Percentiles rank a stretch among this genome's conserved stretches.
These are phyloP conservation scores for Neodiprion pinetum DNA, from an alignment of 1,140 invertebrate species.

Conservation along the genomic window DNA sequence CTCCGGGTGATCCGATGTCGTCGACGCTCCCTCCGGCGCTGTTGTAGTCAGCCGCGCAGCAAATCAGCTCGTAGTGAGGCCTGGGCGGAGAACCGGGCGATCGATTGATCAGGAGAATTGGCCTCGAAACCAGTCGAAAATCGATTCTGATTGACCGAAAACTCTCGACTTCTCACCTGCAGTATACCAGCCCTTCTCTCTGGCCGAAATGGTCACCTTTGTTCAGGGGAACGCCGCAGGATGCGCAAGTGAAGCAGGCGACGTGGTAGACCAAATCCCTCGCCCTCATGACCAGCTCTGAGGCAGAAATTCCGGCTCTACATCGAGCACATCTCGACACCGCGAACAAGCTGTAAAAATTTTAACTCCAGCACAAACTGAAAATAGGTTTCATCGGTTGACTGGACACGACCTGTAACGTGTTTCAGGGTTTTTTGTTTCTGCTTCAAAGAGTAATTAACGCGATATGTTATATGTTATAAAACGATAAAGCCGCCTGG, in stretches of 20 bases:
- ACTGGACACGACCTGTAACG: not conserved
- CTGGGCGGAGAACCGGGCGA: conserved; percentile 53
- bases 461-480: no score
- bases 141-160: conserved; percentile 37
- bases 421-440: not conserved
- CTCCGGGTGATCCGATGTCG: conserved; percentile 64
- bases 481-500: no score
- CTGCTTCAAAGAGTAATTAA: conserved; percentile 35
- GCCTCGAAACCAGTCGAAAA: no score
- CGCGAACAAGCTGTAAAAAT: conserved; percentile 73
- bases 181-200: conserved; percentile 79
- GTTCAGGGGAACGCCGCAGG: conserved; percentile 78
- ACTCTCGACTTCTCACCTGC: conserved; percentile 61
- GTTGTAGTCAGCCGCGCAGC: conserved; percentile 66
- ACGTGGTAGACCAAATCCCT: conserved; percentile 89
- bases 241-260: conserved; percentile 88
- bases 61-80: conserved; percentile 72
- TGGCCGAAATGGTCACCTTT: conserved; percentile 92
- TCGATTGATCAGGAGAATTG: conserved; percentile 18
- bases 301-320: conserved; percentile 82
- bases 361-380: not conserved
- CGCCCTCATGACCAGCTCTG: conserved; percentile 91
- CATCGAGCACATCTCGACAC: conserved; percentile 86
- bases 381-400: not conserved
- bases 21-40: conserved; percentile 65